Evolutionary conservation across 2,797 vertebrate species (phyloP), one percentile per base, ranked within the genome.

Genomic region (Cercopithecus petaurista): DNA sequence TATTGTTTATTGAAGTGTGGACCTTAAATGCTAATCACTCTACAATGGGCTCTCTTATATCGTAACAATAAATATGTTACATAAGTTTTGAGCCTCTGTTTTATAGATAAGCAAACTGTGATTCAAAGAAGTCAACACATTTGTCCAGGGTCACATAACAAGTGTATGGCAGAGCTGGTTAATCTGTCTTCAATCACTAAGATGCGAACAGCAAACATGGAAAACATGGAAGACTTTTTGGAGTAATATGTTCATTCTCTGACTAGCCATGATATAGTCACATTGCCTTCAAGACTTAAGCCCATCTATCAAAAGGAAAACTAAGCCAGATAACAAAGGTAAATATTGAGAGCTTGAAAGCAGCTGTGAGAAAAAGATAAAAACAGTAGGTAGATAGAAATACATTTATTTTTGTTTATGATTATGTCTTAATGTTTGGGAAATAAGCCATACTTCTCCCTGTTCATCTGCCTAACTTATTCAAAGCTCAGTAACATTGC

Each of bases 241-340:
- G 39, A 89, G 14, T 77, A 59, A 72, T 87, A 81, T 43, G 80
- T 12, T 82, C 89, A 89, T 73, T 93, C 52, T 84, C 17, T 43
- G 77, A 72, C 39, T 41, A 90, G 26, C 5, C 11, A 4, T 73
- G 14, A 55, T 83, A 73, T 41, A 36, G 73, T 93, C 21, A 67
- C 52, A 88, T 87, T 81, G 46, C 7, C 30, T 88, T 93, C 77
- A 88, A 50, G 50, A 13, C 43, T 88, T 88, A 79, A 36, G 24
- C 55, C n/a, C 1, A 55, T 91, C 93, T 90, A 80, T 85, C 22
- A 75, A 84, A 93, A 88, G 41, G 33, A 75, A 96, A 86, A 90
- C 36, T 79, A 76, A 57, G 10, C 15, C 55, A 79, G 70, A 61
- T 48, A 24, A 48, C 79, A 90, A 79, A 96, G n/a, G 10, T 88